Base-by-base conservation (phyloP, 2,797 vertebrate genomes). In the Lithobates sylvaticus region DNA sequence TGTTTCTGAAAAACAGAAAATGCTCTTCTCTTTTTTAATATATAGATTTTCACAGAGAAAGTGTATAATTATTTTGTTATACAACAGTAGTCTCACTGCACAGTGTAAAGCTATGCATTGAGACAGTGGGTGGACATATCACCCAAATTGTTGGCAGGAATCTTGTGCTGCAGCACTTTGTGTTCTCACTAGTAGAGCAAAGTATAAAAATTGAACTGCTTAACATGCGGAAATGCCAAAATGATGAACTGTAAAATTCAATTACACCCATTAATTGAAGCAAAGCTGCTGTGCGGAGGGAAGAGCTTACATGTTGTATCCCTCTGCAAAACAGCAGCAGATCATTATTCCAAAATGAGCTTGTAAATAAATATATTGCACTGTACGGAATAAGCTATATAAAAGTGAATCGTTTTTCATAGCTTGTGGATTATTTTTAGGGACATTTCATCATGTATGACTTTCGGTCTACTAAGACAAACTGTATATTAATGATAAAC, bases 171-270 rank as follows among this genome's bases (percentile, higher is more conserved):
- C 81, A 83, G 71, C 61, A 78, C 76, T 58, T 78, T 78, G 83
- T 84, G 83, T 84, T 84, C 76, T 67, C 72, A 73, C 78, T 65
- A 78, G 68, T 72, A 61, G 47, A 71, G 69, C 75, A 44, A 67
- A 76, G 44, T 78, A 76, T 78, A 78, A 84, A 84, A 78, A 65
- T 78, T 2, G 78, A 84, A 78, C 76, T 74, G 85, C 78, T 86
- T 82, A 82, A 82, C 64, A 76, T 76, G 84, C 84, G 75, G 72
- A 86, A 84, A 78, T 47, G 76, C 83, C 83, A 73, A 70, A 76
- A 70, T 82, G 78, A 82, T 76, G 72, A 69, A 86, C 64, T 76
- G 79, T 81, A 86, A 86, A 81, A 86, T 39, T 86, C 1, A 86
- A 82, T 86, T 61, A 58, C 65, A 29, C 47, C 79, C 54, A 77